These are phyloP conservation scores for Deroplatys truncata DNA, from an alignment of 2,888 invertebrate species.

Conservation along the genomic window DNA sequence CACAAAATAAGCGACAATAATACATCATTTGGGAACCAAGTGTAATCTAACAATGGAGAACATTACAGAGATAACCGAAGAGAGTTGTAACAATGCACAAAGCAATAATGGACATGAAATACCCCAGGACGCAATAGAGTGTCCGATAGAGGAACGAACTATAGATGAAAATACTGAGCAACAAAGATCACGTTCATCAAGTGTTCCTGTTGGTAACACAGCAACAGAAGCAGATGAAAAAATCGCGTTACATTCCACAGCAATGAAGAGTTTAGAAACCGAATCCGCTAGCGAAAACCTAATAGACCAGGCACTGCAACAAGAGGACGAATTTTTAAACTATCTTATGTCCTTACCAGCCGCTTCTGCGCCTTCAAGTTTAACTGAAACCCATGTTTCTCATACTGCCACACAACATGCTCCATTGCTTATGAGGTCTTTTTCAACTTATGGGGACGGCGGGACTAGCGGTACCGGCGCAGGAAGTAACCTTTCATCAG, in stretches of 20 bases:
- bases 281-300: conserved; percentile 17
- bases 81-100: too few relatives aligned
- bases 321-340: conserved; percentile 47
- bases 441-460: conserved; percentile 2
- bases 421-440: conserved; percentile 14
- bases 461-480: neutral
- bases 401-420: neutral
- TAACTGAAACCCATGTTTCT: conserved; percentile 19
- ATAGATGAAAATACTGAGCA: neutral
- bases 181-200: neutral
- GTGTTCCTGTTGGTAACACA: neutral
- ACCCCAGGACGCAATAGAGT: too few relatives aligned
- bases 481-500: neutral
- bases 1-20: too few relatives aligned
- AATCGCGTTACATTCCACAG: neutral
- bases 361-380: conserved; percentile 27
- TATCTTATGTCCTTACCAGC: conserved; percentile 46
- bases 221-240: neutral
- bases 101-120: too few relatives aligned
- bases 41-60: neutral
- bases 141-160: too few relatives aligned
- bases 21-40: too few relatives aligned
- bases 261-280: neutral
- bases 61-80: neutral
- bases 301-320: conserved; percentile 27